Base-by-base conservation (phyloP, 2,888 invertebrate genomes). In the Melolontha melolontha region DNA sequence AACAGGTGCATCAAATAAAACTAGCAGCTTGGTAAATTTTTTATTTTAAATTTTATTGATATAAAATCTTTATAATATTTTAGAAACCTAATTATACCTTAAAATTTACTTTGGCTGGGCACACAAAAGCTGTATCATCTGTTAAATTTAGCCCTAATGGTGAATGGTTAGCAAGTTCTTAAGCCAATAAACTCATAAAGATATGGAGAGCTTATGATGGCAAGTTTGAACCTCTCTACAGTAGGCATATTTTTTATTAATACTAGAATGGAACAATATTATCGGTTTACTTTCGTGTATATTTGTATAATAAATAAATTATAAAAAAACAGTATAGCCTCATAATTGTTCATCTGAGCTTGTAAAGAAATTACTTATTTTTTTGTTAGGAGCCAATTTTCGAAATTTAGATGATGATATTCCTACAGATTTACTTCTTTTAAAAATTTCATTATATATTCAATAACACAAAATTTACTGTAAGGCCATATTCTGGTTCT, bases 161-260 rank as follows among this genome's bases (percentile, higher is more conserved):
- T 78, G 97, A 98, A 87, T 98, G 98, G 98, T 86, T 99, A 63
- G 98, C 98, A 12, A 98, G 97, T 83, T 96, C 97, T 72, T 96
- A 97, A 83, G 98, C 98, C 74, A 98, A 98, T 84, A 98, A 98
- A 87, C 87, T 98, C 72, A 96, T 99, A 71, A 98, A 98, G 86
- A 94, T 98, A 76, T 99, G 99, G 97, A 97, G 97, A 71, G 97
- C 97, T 17, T 97, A 97, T 82, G 98, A 98, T 89, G 98, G 98
- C 49, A 98, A 98, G 84, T 98, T 97, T 86, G 98, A 98, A 84
- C n/a, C n/a, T n/a, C n/a, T n/a, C n/a, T n/a, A n/a, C n/a, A n/a
- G n/a, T n/a, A 49, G 16, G 5, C 5, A 41, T 41, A 41, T 41
- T 22, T 22, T 22, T 22, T 22, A 4, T 22, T 22, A 22, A 22